Evolutionary conservation across 2,797 vertebrate genomes (phyloP).

Genomic region (Cynopterus sphinx): DNA sequence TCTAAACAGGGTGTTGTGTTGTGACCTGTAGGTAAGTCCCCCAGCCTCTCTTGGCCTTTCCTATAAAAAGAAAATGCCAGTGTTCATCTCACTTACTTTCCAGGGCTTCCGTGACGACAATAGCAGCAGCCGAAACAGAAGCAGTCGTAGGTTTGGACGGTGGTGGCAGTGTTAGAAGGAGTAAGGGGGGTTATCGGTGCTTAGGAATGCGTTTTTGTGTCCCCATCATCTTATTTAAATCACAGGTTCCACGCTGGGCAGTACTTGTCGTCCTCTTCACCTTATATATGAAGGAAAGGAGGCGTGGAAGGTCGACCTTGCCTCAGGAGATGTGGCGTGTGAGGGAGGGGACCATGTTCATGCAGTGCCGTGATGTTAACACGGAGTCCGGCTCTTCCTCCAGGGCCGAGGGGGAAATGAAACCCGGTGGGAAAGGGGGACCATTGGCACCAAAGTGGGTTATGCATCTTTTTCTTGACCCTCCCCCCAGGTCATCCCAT

Average conservation of each 20-base stretch:
- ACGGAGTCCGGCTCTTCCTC: not conserved
- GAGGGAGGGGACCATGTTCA: not conserved
- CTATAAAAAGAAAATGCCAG: not conserved
- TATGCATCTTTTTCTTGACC: not conserved
- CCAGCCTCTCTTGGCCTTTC: not conserved
- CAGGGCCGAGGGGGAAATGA: not conserved
- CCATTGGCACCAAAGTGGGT: not conserved
- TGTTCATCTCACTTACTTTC: not conserved
- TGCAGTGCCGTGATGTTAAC: not conserved
- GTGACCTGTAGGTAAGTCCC: not conserved
- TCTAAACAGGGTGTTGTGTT: too few species aligned
- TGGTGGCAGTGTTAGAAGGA: not conserved
- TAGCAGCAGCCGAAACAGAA: not conserved
- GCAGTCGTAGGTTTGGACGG: not conserved
- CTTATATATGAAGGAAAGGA: not conserved
- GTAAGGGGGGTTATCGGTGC: not conserved
- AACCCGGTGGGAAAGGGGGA: not conserved
- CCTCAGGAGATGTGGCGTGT: not conserved
- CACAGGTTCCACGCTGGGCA: not conserved
- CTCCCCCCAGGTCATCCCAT: constrained; percentile 92
- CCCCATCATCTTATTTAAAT: constrained; percentile 22
- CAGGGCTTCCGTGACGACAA: not conserved
- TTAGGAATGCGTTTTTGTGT: not conserved
- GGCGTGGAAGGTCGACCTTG: not conserved
- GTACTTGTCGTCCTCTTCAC: not conserved